Evolutionary conservation across 2,888 invertebrate genomes (phyloP).

Genomic region (Ellobium chinense): DNA sequence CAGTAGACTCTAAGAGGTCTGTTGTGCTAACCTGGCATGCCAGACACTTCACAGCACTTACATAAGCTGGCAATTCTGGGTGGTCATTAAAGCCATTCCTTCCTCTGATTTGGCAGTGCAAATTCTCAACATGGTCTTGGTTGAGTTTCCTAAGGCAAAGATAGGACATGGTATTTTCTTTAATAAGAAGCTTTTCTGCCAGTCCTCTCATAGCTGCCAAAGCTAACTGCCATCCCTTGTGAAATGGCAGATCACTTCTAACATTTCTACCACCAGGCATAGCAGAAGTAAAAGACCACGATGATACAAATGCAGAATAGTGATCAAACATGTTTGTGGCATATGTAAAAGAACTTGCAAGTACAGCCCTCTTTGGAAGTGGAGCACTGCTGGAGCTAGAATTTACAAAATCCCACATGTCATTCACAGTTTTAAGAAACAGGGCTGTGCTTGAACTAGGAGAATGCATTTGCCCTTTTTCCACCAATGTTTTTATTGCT

Average conservation of each 20-base stretch:
- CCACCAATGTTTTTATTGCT: neutral
- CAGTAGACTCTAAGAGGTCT: neutral
- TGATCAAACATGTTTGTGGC: neutral
- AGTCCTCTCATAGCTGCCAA: neutral
- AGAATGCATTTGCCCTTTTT: neutral
- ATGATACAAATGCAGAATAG: neutral
- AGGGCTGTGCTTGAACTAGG: neutral
- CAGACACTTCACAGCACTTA: neutral
- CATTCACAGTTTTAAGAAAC: neutral
- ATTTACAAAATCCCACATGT: neutral
- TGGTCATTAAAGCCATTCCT: neutral
- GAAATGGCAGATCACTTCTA: neutral
- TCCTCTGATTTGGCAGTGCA: neutral
- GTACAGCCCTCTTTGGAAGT: neutral
- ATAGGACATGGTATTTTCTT: neutral
- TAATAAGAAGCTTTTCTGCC: neutral
- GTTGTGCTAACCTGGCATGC: neutral
- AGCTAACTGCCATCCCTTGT: neutral
- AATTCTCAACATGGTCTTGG: neutral
- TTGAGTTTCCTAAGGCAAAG: neutral
- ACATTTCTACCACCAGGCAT: neutral
- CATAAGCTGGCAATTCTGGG: neutral
- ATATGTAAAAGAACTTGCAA: neutral
- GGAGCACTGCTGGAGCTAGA: neutral
- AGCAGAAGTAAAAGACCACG: neutral